These are phyloP conservation scores for Megalopta genalis DNA, from an alignment of 1,140 invertebrate genomes.

Conservation along the genomic window DNA sequence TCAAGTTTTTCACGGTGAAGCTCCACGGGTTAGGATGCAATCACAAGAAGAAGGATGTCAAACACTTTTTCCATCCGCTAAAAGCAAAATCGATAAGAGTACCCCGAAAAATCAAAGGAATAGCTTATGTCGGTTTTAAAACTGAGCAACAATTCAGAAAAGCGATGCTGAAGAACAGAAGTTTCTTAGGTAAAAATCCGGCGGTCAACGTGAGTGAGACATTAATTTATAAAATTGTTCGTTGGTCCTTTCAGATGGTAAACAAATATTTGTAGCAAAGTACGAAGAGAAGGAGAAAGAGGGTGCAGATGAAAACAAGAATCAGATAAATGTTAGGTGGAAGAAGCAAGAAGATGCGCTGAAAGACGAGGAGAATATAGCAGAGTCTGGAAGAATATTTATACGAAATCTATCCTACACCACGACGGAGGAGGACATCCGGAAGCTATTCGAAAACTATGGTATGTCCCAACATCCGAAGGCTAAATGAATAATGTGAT, in stretches of 20 bases:
- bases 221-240: constrained; percentile 8
- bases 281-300: constrained; percentile 81
- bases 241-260: constrained; percentile 80
- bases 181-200: constrained; percentile 85
- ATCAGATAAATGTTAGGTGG: constrained; percentile 81
- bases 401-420: constrained; percentile 95
- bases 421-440: constrained; percentile 93
- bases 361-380: constrained; percentile 90
- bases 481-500: too few relatives aligned
- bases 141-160: constrained; percentile 90
- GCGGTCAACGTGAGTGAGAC: background rate
- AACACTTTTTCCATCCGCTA: constrained; percentile 91
- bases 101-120: constrained; percentile 88
- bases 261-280: constrained; percentile 84
- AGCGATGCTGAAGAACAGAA: constrained; percentile 92
- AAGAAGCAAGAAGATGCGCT: constrained; percentile 85
- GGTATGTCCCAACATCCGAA: constrained; percentile 79
- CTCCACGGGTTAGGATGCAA: constrained; percentile 85
- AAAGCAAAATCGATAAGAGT: constrained; percentile 89
- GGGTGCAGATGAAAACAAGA: constrained; percentile 53
- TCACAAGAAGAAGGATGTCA: constrained; percentile 89
- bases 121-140: constrained; percentile 94
- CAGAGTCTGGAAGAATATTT: constrained; percentile 96
- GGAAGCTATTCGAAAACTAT: constrained; percentile 91
- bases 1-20: constrained; percentile 84